Percentiles rank a stretch among this genome's conserved stretches.
These are phyloP conservation scores for Blastomussa wellsi DNA, from an alignment of 92 coral and sea anemone genomes.

Conservation along the genomic window DNA sequence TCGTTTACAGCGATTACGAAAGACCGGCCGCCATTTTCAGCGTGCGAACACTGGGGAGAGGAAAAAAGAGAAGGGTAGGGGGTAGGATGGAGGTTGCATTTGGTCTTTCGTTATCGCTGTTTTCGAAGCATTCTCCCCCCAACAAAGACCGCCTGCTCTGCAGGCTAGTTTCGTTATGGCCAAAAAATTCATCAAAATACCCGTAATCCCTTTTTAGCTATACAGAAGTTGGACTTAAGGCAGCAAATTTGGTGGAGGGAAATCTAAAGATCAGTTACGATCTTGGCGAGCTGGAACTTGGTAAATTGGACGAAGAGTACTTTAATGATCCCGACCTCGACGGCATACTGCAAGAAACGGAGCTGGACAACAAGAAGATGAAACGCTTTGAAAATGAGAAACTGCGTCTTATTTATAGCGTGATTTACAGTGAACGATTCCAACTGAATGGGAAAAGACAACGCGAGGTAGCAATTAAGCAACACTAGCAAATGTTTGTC, in stretches of 20 bases:
- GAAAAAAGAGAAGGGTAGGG: too few species aligned
- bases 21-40: too few species aligned
- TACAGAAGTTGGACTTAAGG: neutral
- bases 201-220: neutral
- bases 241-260: neutral
- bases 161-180: too few species aligned
- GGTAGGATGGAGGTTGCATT: too few species aligned
- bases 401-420: neutral
- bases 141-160: too few species aligned
- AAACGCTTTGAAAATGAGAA: neutral
- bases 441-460: neutral
- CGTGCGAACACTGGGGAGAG: too few species aligned
- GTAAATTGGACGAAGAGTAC: conserved; percentile 21
- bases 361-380: neutral
- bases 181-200: too few species aligned
- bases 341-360: neutral
- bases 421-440: conserved; percentile 27
- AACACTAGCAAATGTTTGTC: neutral
- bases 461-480: neutral
- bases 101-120: too few species aligned
- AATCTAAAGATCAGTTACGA: neutral
- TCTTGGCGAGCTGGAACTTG: conserved; percentile 17
- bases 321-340: neutral
- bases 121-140: too few species aligned
- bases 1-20: too few species aligned